Percentiles rank a stretch among this genome's conserved stretches.
Conservation (phyloP, 1,140 invertebrate species). For the Myzus persicae region DNA sequence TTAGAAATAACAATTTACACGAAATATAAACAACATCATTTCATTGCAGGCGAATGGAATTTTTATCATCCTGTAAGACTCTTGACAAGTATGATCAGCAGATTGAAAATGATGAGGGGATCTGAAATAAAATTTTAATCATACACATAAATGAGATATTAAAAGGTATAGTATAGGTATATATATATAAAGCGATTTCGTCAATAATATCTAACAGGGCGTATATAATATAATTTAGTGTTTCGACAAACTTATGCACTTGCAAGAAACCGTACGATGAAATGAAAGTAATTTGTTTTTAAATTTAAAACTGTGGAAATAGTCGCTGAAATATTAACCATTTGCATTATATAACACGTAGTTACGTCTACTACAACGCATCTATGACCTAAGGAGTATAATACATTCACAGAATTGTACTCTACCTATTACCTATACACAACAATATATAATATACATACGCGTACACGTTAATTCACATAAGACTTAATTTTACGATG, state of each 20-base stretch:
- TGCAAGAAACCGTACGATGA: background rate
- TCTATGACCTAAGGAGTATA: slow-evolving; percentile 50
- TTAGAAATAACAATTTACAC: background rate
- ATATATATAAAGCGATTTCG: background rate
- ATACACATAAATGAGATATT: background rate
- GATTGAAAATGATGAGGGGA: slow-evolving; percentile 81
- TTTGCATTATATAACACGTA: slow-evolving; percentile 23
- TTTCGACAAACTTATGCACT: slow-evolving; percentile 37
- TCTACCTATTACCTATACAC: background rate
- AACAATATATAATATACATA: background rate
- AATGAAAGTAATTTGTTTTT: slow-evolving; percentile 38
- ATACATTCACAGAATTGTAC: slow-evolving; percentile 44
- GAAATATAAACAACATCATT: slow-evolving; percentile 1
- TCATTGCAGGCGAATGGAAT: background rate
- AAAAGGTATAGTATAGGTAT: background rate
- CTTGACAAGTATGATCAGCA: slow-evolving; percentile 81
- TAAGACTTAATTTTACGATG: slow-evolving; percentile 46
- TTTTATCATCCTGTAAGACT: slow-evolving; percentile 76
- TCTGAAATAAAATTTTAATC: slow-evolving; percentile 44
- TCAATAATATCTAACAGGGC: background rate
- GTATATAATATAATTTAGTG: too few species aligned
- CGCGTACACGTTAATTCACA: background rate
- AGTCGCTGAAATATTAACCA: slow-evolving; percentile 41
- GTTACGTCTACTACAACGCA: slow-evolving; percentile 49
- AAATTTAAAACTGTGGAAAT: slow-evolving; percentile 45